phyloP scores from a whole-genome alignment of 2,888 invertebrate genomes.

The Gymnoscelis rufifasciata region DNA sequence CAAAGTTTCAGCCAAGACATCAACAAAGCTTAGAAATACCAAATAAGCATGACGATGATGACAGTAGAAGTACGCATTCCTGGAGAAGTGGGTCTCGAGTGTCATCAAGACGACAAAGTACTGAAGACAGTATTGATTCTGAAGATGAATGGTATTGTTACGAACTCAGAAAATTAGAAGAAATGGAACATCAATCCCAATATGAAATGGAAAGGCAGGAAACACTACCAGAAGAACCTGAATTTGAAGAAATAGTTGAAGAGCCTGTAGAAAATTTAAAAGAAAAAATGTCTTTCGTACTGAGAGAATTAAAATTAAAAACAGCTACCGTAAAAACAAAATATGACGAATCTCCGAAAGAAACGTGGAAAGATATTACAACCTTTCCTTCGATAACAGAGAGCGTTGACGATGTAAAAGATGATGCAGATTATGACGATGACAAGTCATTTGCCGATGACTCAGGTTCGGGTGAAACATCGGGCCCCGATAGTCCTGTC shows the following conservation, averaged over 20 bases:
- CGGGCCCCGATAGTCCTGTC: conserved; percentile 92
- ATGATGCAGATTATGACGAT: conserved; percentile 55
- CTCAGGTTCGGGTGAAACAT: conserved; percentile 90
- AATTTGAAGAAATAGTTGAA: conserved; percentile 69
- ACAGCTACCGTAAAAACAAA: conserved; percentile 73
- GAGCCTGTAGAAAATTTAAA: conserved; percentile 84
- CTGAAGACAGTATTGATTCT: conserved; percentile 94
- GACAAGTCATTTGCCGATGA: conserved; percentile 76
- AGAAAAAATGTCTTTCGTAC: conserved; percentile 88
- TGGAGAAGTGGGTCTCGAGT: conserved; percentile 91
- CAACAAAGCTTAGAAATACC: conserved; percentile 91
- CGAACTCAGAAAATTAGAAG: conserved; percentile 90
- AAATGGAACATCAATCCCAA: conserved; percentile 87
- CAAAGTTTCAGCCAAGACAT: conserved; percentile 82
- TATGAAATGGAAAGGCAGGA: conserved; percentile 82
- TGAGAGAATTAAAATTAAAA: conserved; percentile 86
- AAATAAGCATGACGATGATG: conserved; percentile 87
- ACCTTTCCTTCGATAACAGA: conserved; percentile 74
- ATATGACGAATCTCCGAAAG: conserved; percentile 61
- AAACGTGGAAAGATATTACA: conserved; percentile 69
- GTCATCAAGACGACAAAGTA: conserved; percentile 92
- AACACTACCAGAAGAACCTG: conserved; percentile 80
- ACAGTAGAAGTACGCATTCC: conserved; percentile 91
- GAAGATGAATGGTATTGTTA: conserved; percentile 97
- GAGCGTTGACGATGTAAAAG: conserved; percentile 49